Base-by-base conservation (phyloP, 2,888 invertebrate genomes). In the Serripes groenlandicus region DNA sequence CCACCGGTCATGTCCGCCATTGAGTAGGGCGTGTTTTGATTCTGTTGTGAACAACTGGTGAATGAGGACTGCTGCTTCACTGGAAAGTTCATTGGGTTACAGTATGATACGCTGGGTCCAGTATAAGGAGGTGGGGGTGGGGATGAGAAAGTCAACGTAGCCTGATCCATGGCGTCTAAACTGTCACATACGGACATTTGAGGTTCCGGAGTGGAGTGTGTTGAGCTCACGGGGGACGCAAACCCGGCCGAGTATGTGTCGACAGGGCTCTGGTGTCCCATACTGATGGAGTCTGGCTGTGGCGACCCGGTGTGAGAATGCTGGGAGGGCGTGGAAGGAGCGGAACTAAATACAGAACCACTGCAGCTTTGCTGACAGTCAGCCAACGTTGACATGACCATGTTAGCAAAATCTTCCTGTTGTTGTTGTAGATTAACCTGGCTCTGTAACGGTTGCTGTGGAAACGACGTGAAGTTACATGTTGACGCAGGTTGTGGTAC, bases 61-160 rank as follows among this genome's bases (percentile, higher is more conserved):
- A 96, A 96, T 54, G 95, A 95, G 23, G 66, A 28, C n/a, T 96
- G 96, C 1, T 96, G 96, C 92, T 97, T 97, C 54, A 96, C 93
- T 64, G 96, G 93, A 84, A 96, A 93, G 90, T 94, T 95, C 35
- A 95, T 78, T 34, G 90, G 37, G 71, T 75, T 81, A 72, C 81
- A 83, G 52, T 66, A 86, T 69, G 88, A 85, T 70, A 84, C 73
- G 85, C 88, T 78, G 37, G 81, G 82, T 28, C 72, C 66, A 7
- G 91, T 87, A 79, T 93, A 92, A 9, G 92, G 90, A 1, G 92
- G 92, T 15, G 93, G 93, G 21, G 91, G 89, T 37, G 90, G 85
- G 4, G 89, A 85, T 69, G 88, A 89, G 62, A 88, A 86, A 32
- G 86, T 68, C 42, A 70, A 79, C 3, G 82, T 85, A 54, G 88